Evolutionary conservation across 1,140 invertebrate genomes (phyloP), one percentile per base, ranked within the genome.

Genomic region (Belonocnema kinseyi): DNA sequence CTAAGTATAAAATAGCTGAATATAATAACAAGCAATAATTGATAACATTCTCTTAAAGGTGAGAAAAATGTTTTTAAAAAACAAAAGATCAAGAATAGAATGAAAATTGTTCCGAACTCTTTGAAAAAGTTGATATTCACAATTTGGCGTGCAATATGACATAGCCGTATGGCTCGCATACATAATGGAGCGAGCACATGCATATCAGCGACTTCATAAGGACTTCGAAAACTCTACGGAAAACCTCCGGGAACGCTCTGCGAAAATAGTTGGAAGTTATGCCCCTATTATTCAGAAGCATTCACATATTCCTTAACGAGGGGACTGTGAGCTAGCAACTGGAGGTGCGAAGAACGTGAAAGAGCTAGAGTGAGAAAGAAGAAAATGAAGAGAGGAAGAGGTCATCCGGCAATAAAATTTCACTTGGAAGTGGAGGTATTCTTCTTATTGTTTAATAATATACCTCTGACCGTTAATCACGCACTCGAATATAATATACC

Each of bases 161-260:
- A 54, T 17, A 54, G 53, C 53, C 53, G 53, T 19, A 54, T 54
- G 53, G 19, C 17, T 1, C 21, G 21, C 21, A n/a, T 56, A 17
- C 53, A 54, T 54, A 17, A 54, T n/a, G 53, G 53, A 54, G 17
- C 17, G 16, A 54, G 16, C 53, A 66, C 61, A 66, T 66, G 13
- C 61, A 66, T 66, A 46, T 40, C 26, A 66, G 61, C n/a, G 61
- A 66, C 61, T 66, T 66, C 40, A 66, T 66, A 66, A 66, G 61
- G 61, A 66, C 61, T 66, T 66, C 40, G 61, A 66, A 66, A 66
- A 66, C 61, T 66, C 26, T 21, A 16, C 53, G 14, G 61, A 66
- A 66, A 66, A 66, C 26, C 61, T 66, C 26, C 21, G 26, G n/a
- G 61, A 46, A 54, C 53, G 53, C 53, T 54, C 53, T 54, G 40